Evolutionary conservation across 2,888 invertebrate genomes (phyloP).

Genomic region (Leptinotarsa haldemani): DNA sequence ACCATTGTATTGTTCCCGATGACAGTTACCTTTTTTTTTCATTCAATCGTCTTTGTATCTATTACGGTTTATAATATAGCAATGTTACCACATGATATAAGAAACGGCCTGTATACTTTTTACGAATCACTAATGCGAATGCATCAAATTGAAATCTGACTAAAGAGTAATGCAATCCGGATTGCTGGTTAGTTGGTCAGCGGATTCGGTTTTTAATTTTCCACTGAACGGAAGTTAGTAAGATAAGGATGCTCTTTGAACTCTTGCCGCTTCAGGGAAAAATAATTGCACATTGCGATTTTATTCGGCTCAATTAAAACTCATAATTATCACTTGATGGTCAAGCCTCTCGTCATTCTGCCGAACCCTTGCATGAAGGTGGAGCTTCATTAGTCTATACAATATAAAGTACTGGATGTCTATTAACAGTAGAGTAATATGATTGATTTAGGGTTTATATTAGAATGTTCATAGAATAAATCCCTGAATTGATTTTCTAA

Average conservation of each 20-base stretch:
- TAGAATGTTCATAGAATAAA: too few relatives aligned
- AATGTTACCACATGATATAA: too few relatives aligned
- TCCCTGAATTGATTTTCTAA: too few relatives aligned
- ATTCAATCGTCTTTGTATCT: too few relatives aligned
- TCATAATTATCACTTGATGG: slow-evolving; percentile 34
- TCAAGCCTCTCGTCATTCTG: slow-evolving; percentile 28
- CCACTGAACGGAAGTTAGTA: slow-evolving; percentile 40
- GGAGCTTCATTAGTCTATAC: background rate
- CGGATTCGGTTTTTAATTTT: slow-evolving; percentile 19
- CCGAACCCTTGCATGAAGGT: background rate
- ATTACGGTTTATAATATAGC: too few relatives aligned
- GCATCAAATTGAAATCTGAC: slow-evolving; percentile 31
- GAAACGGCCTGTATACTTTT: too few relatives aligned
- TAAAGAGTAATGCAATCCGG: slow-evolving; percentile 37
- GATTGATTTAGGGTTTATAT: too few relatives aligned
- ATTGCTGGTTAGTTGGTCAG: slow-evolving; percentile 28
- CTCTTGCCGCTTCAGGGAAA: slow-evolving; percentile 21
- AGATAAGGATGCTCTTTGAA: slow-evolving; percentile 39
- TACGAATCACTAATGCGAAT: slow-evolving; percentile 22
- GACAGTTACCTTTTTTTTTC: too few relatives aligned
- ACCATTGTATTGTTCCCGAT: too few relatives aligned
- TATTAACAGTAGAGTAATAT: too few relatives aligned
- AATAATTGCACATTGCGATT: slow-evolving; percentile 26
- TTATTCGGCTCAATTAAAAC: slow-evolving; percentile 33
- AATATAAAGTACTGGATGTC: too few relatives aligned